Conservation (phyloP, 2,113 vertebrate species). For the Tragelaphus strepsiceros region DNA sequence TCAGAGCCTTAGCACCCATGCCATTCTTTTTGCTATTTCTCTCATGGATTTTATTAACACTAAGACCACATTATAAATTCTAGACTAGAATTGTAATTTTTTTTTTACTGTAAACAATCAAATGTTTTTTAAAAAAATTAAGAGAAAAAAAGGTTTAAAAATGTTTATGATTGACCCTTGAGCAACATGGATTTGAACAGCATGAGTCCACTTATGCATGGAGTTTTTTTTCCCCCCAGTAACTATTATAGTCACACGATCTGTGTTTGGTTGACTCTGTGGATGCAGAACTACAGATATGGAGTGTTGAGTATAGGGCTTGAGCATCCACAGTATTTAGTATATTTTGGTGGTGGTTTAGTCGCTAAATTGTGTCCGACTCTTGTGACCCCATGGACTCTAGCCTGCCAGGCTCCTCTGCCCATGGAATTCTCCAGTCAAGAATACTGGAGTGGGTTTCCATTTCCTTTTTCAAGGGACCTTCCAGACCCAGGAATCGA, state of each 20-base stretch:
- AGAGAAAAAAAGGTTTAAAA: neutral
- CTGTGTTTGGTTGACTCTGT: neutral
- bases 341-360: neutral
- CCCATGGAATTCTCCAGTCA: neutral
- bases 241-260: neutral
- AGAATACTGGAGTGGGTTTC: neutral
- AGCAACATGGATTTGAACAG: neutral
- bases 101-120: neutral
- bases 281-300: neutral
- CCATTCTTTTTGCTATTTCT: neutral
- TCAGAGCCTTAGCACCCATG: neutral
- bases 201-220: neutral
- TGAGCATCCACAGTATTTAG: neutral
- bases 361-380: neutral
- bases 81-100: neutral
- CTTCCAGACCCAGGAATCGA: neutral
- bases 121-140: neutral
- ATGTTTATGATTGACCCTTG: neutral
- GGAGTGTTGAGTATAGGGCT: neutral
- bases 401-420: neutral
- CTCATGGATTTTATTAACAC: neutral
- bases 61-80: neutral
- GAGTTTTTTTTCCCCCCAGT: neutral
- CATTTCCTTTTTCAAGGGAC: neutral
- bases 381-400: neutral